Conservation (phyloP, 1,140 invertebrate species). For the Drosophila sucinea region DNA sequence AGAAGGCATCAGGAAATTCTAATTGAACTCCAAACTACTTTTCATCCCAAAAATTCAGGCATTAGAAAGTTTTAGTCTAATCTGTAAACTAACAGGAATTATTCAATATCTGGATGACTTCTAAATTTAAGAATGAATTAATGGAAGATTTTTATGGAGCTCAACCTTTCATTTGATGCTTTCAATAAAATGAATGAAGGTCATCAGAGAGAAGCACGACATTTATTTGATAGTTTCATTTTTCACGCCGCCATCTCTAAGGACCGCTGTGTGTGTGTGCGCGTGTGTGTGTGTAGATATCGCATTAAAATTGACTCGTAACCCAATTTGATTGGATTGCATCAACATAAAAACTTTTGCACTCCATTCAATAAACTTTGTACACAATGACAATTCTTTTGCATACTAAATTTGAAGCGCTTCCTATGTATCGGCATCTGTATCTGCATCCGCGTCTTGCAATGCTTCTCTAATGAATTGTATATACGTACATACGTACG, state of each 20-base stretch:
- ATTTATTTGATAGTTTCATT: not conserved
- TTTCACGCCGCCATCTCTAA: not conserved
- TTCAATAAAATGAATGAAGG: too few species aligned
- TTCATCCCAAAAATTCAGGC: too few species aligned
- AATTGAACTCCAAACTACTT: too few species aligned
- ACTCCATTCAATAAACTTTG: slow-evolving; percentile 8
- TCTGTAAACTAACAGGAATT: too few species aligned
- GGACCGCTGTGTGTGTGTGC: not conserved
- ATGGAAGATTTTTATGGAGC: too few species aligned
- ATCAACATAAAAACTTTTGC: not conserved
- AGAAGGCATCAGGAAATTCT: too few species aligned
- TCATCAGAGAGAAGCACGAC: not conserved
- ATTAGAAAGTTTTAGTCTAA: too few species aligned
- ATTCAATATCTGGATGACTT: too few species aligned
- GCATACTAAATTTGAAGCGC: slow-evolving; percentile 14
- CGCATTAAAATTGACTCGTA: not conserved
- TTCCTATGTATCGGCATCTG: not conserved
- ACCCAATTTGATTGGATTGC: slow-evolving; percentile 7
- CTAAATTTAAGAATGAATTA: too few species aligned
- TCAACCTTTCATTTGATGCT: too few species aligned
- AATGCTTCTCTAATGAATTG: slow-evolving; percentile 64
- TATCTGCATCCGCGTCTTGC: slow-evolving; percentile 1
- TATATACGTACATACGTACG: not conserved
- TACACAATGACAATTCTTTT: slow-evolving; percentile 28
- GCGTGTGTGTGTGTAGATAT: not conserved